Evolutionary conservation across 2,113 vertebrate genomes (phyloP).

Genomic region (Indri indri): DNA sequence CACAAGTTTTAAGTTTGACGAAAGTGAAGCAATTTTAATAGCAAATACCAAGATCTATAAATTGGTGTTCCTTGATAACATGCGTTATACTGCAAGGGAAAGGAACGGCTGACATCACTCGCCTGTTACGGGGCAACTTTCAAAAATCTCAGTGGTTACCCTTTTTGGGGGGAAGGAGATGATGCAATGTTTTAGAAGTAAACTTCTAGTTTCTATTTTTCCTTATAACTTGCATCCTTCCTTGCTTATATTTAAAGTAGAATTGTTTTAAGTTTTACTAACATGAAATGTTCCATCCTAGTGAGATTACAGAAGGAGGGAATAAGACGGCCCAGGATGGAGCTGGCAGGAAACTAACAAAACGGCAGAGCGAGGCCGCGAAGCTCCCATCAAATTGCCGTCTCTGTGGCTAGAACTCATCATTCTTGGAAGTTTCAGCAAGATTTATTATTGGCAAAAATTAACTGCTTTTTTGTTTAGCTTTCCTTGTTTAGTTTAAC

Average conservation of each 20-base stretch:
- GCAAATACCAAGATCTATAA: not conserved
- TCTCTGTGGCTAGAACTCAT: not conserved
- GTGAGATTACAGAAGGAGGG: not conserved
- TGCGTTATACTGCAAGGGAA: not conserved
- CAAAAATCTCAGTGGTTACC: not conserved
- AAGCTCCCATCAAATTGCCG: not conserved
- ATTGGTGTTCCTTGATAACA: too few species aligned
- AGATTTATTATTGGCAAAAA: not conserved
- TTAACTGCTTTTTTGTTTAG: not conserved
- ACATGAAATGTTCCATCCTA: not conserved
- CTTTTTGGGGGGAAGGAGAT: not conserved
- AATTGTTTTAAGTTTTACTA: not conserved
- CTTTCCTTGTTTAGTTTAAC: not conserved
- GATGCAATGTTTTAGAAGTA: not conserved
- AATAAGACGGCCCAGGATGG: not conserved
- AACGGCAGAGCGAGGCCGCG: not conserved
- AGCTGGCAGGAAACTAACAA: not conserved
- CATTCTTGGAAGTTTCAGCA: not conserved
- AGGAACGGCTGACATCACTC: not conserved
- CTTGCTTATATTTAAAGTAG: not conserved
- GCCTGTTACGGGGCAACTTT: not conserved
- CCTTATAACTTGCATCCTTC: not conserved
- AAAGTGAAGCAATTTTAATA: not conserved
- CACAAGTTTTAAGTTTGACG: not conserved
- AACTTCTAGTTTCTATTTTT: not conserved